Percentiles rank a stretch among this genome's conserved stretches.
phyloP scores from a whole-genome alignment of 2,797 vertebrate genomes.

The Taeniopygia guttata region DNA sequence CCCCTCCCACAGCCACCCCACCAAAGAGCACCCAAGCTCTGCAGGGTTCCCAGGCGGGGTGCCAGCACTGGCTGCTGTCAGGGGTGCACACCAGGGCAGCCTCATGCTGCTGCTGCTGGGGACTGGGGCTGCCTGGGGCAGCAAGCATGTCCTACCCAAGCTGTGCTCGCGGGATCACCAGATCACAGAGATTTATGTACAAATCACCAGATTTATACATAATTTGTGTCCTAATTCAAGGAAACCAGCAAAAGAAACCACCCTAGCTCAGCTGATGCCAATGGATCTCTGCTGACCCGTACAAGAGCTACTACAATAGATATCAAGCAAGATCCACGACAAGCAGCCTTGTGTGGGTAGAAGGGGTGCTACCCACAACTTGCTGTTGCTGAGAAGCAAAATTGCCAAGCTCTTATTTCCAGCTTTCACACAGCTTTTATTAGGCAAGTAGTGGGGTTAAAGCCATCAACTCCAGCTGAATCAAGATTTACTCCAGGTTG shows the following conservation, averaged over 20 bases:
- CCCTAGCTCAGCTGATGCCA: too few relatives aligned
- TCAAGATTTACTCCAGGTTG: neutral
- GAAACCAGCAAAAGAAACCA: too few relatives aligned
- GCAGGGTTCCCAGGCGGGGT: rapidly evolving
- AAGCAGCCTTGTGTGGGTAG: neutral
- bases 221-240: too few relatives aligned
- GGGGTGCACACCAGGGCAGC: neutral
- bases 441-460: neutral
- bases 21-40: rapidly evolving
- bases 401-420: neutral
- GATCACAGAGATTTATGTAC: too few relatives aligned
- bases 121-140: neutral
- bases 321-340: neutral
- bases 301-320: neutral
- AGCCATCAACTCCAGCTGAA: neutral
- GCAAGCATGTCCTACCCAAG: rapidly evolving
- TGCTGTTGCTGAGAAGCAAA: neutral
- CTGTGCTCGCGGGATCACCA: rapidly evolving
- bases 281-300: neutral
- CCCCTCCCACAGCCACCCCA: neutral
- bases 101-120: neutral
- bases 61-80: neutral
- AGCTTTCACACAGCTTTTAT: neutral
- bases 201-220: too few relatives aligned
- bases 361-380: neutral